A percentile compares a stretch with the other conserved stretches of the same genome.
phyloP scores from a whole-genome alignment of 2,888 invertebrate genomes.

The Pristionchus entomophagus region DNA sequence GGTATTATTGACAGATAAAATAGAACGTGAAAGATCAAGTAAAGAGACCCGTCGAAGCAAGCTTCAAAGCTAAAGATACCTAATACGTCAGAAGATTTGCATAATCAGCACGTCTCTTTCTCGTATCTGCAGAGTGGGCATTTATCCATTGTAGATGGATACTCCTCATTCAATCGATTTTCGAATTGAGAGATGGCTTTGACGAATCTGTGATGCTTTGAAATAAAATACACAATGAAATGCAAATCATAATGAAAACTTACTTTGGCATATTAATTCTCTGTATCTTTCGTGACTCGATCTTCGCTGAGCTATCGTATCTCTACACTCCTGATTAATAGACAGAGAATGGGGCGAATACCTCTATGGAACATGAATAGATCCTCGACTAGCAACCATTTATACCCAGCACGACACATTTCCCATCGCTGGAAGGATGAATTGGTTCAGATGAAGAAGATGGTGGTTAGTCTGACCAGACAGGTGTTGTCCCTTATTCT shows the following conservation, averaged over 20 bases:
- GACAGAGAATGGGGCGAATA: neutral
- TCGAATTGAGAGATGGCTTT: neutral
- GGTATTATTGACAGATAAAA: slow-evolving; percentile 14
- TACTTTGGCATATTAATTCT: neutral
- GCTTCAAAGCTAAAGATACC: no score
- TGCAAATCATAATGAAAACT: neutral
- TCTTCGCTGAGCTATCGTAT: neutral
- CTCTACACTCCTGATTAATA: neutral
- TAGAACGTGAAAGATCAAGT: no score
- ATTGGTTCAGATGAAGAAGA: neutral
- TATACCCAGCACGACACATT: slow-evolving; percentile 10
- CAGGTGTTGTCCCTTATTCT: neutral
- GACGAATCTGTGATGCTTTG: neutral
- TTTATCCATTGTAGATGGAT: neutral
- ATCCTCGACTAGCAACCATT: neutral
- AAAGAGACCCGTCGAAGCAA: no score
- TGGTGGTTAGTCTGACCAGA: neutral
- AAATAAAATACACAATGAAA: neutral
- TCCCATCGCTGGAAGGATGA: neutral
- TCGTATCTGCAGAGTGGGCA: neutral
- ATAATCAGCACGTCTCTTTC: neutral
- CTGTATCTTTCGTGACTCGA: neutral
- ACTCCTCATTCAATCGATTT: neutral
- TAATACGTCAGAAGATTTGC: no score
- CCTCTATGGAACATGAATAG: slow-evolving; percentile 16